Base-by-base conservation (phyloP, 2,888 invertebrate species). In the Leucoma salicis region DNA sequence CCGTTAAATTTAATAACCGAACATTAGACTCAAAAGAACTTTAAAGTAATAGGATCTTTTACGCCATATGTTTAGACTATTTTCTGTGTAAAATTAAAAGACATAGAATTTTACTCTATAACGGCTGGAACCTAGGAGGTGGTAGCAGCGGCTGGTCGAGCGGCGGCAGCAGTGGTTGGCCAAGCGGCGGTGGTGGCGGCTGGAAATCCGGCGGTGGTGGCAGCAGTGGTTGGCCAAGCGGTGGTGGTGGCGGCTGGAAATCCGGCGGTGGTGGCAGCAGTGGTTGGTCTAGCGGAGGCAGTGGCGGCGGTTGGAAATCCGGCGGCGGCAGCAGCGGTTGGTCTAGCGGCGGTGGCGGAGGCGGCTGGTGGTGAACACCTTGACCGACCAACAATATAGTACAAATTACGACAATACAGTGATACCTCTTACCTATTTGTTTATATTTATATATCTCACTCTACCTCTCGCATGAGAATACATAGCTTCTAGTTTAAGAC, bases 341-440 rank as follows among this genome's bases (percentile, higher is more conserved):
- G 53, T 47, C 56, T 14, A 35, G 40, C 35, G 40, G 40, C 13
- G 41, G 41, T 2, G 60, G 60, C 39, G 39, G 54, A 38, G 55
- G 57, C 42, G 81, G 83, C 58, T 82, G 84, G 84, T 84, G 83
- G 82, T 84, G 76, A 82, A 69, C 63, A 46, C 54, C 49, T 35
- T 31, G 29, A 32, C 40, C 35, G 28, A 50, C 40, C 1, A 49
- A 42, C 40, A 21, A 33, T 49, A 52, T 71, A 76, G 68, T 62
- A 61, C 65, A 68, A 74, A 67, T 68, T 58, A 45, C 43, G 57
- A 70, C 66, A 81, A 78, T 79, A 82, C 66, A 81, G 66, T 73
- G 71, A 77, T 80, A 78, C 74, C 73, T 76, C 69, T 53, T 48
- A 61, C 28, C n/a, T 43, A 12, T n/a, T 40, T 43, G 38, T 57